Evolutionary conservation across 2,888 invertebrate species (phyloP), one percentile per base, ranked within the genome.

Genomic region (Labia minor): DNA sequence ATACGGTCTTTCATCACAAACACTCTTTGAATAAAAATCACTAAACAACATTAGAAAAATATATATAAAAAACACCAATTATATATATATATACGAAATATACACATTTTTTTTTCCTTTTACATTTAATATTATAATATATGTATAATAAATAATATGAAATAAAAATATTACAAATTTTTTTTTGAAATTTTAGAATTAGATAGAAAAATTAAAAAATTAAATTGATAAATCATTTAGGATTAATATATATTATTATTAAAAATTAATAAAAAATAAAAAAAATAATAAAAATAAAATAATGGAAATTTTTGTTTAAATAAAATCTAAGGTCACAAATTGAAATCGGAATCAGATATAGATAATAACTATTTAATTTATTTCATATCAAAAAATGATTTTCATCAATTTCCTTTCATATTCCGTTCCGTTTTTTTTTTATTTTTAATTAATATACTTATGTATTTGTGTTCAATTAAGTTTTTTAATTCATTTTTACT

Each of bases 281-380:
- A 49, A 49, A n/a, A n/a, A 49, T 49, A 49, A 49, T 49, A 49
- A 49, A 49, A n/a, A 49, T 49, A 3, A 49, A 49, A 16, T 49
- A 11, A 4, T 49, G 14, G 49, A 49, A 49, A 8, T 49, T n/a
- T 49, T 49, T n/a, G 14, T 49, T 49, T 4, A n/a, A n/a, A 10
- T 14, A n/a, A n/a, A 16, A 49, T n/a, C 49, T 16, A 49, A 49
- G 49, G 49, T 49, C 49, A 49, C 49, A 49, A 49, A 49, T 49
- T 49, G 49, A 49, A 49, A 49, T 49, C 49, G 49, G 49, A 49
- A 49, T 49, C 49, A 49, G 49, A 49, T 49, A 49, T 49, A 49
- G 49, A 49, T 49, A 49, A n/a, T n/a, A 3, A 26, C 26, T 49
- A 49, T 49, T 49, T 49, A n/a, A 49, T n/a, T 49, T 49, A 49